Conservation (phyloP, 2,113 vertebrate genomes). For the Agapornis roseicollis region DNA sequence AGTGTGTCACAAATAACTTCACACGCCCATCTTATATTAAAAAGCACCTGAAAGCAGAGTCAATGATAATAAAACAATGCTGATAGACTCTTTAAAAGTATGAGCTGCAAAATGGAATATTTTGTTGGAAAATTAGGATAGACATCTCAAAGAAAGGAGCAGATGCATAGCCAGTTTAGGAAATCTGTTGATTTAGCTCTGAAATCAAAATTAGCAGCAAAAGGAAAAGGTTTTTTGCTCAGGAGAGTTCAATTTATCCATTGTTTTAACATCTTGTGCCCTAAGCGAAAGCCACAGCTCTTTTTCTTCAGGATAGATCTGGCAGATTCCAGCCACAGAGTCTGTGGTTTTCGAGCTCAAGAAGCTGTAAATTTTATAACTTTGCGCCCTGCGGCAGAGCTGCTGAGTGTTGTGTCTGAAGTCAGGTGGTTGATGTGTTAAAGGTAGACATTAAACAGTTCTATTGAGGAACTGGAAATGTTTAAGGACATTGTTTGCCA, state of each 20-base stretch:
- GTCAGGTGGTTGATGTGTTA: constrained; percentile 79
- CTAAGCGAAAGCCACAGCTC: neutral
- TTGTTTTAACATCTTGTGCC: constrained; percentile 44
- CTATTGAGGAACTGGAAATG: constrained; percentile 75
- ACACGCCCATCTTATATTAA: neutral
- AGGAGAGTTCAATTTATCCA: constrained; percentile 24
- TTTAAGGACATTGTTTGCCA: constrained; percentile 75
- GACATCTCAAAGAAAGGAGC: neutral
- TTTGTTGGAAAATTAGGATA: neutral
- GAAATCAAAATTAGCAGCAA: constrained; percentile 47
- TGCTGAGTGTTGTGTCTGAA: constrained; percentile 78
- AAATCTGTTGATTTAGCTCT: constrained; percentile 36
- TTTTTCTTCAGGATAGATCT: constrained; percentile 7
- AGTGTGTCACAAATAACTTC: neutral
- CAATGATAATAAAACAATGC: neutral
- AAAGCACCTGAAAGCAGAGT: neutral
- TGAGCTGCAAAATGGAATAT: neutral
- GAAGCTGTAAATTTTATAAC: constrained; percentile 84
- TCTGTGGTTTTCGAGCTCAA: constrained; percentile 70
- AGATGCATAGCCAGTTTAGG: constrained; percentile 18
- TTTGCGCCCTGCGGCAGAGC: constrained; percentile 69
- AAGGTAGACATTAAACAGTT: constrained; percentile 80
- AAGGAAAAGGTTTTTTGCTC: constrained; percentile 31
- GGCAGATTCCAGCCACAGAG: constrained; percentile 41
- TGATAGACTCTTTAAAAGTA: neutral